A percentile compares a stretch with the other conserved stretches of the same genome.
Evolutionary conservation across 2,113 vertebrate genomes (phyloP).

Genomic region (Toxotes jaculatrix): DNA sequence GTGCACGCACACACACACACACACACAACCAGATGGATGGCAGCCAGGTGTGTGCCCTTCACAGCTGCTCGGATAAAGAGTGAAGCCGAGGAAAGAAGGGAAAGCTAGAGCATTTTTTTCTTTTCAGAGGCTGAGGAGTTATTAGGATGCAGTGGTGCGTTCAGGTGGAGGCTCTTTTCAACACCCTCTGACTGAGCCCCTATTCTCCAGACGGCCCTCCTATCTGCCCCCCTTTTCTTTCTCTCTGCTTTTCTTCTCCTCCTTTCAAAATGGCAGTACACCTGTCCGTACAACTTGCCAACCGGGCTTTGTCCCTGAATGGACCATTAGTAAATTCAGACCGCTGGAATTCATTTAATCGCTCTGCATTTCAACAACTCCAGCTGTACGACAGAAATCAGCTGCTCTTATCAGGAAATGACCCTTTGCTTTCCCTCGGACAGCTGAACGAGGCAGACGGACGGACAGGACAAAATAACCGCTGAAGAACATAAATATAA

Average conservation of each 20-base stretch:
- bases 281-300: conserved; percentile 53
- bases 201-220: conserved; percentile 62
- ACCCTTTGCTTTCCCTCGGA: conserved; percentile 43
- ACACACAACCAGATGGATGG: conserved; percentile 55
- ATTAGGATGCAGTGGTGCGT: conserved; percentile 82
- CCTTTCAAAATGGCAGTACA: conserved; percentile 53
- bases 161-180: conserved; percentile 80
- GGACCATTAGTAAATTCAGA: conserved; percentile 42
- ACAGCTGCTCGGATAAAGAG: conserved; percentile 73
- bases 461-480: conserved; percentile 27
- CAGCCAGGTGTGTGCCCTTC: conserved; percentile 71
- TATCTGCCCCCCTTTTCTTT: conserved; percentile 45
- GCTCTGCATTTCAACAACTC: conserved; percentile 49
- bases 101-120: conserved; percentile 40
- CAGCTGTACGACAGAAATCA: conserved; percentile 35
- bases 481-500: conserved; percentile 26
- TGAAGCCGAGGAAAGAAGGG: conserved; percentile 45
- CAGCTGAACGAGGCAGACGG: conserved; percentile 28
- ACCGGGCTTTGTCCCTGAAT: conserved; percentile 47
- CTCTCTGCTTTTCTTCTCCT: conserved; percentile 32
- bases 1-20: conserved; percentile 25
- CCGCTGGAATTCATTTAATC: conserved; percentile 60
- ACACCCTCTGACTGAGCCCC: conserved; percentile 75
- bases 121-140: conserved; percentile 61
- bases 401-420: conserved; percentile 43